Percentiles rank a stretch among this genome's conserved stretches.
Evolutionary conservation across 2,797 vertebrate genomes (phyloP).

Genomic region (Argyrosomus regius): DNA sequence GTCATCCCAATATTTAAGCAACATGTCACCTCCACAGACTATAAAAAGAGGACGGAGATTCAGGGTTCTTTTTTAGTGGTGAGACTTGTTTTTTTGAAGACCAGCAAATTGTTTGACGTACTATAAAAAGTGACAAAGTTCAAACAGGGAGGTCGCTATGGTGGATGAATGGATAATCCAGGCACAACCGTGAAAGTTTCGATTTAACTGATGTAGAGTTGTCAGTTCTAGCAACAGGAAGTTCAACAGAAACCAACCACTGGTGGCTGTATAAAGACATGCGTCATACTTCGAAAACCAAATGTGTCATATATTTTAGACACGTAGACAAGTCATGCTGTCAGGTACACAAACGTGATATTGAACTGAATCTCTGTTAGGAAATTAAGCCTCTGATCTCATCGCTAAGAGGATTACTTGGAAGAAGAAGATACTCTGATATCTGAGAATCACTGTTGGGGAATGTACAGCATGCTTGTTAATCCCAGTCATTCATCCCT

Average conservation of each 20-base stretch:
- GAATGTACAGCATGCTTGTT: conserved; percentile 50
- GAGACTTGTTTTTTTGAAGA: no score
- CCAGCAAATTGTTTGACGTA: no score
- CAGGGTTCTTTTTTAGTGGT: no score
- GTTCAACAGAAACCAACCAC: background rate
- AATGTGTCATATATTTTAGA: background rate
- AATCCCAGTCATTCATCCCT: conserved; percentile 44
- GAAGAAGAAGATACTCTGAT: conserved; percentile 46
- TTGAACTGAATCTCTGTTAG: conserved; percentile 32
- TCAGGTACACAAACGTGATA: conserved; percentile 24
- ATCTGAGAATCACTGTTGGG: conserved; percentile 59
- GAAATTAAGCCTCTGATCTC: conserved; percentile 69
- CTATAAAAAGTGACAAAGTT: no score
- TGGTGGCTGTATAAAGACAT: background rate
- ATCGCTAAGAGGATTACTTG: conserved; percentile 76
- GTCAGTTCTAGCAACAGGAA: background rate
- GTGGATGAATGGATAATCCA: background rate
- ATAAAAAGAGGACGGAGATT: no score
- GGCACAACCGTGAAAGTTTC: background rate
- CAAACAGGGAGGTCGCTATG: background rate
- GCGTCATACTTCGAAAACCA: no score
- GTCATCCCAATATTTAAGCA: no score
- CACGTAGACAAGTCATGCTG: conserved; percentile 1
- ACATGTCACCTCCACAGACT: no score
- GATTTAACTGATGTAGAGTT: no score